Evolutionary conservation across 2,797 vertebrate genomes (phyloP).

Genomic region (Holocentrus rufus): DNA sequence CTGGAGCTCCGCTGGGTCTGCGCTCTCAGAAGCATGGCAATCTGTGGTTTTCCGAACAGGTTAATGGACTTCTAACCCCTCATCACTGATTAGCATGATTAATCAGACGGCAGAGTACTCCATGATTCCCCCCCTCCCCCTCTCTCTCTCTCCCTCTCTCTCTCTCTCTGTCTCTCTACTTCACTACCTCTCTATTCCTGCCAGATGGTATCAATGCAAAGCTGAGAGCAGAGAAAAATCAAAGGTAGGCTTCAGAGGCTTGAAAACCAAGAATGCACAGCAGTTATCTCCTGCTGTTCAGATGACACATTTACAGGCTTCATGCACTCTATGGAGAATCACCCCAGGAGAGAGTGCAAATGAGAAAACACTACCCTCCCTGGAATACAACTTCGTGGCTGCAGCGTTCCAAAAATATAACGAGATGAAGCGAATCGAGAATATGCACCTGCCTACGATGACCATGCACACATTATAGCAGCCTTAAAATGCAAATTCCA

Average conservation of each 20-base stretch:
- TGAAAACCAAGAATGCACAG: slow-evolving; percentile 65
- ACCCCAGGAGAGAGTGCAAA: slow-evolving; percentile 48
- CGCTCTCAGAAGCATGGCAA: slow-evolving; percentile 46
- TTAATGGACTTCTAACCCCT: slow-evolving; percentile 81
- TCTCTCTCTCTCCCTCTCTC: slow-evolving; percentile 4
- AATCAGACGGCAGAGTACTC: slow-evolving; percentile 70
- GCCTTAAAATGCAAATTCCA: slow-evolving; percentile 1
- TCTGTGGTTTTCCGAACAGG: slow-evolving; percentile 65
- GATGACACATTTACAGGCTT: slow-evolving; percentile 63
- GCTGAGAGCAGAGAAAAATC: slow-evolving; percentile 68
- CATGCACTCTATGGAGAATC: slow-evolving; percentile 40
- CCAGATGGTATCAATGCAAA: slow-evolving; percentile 79
- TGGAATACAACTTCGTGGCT: slow-evolving; percentile 27
- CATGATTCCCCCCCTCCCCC: slow-evolving; percentile 37
- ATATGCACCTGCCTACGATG: neutral
- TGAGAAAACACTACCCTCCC: slow-evolving; percentile 26
- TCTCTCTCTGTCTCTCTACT: slow-evolving; percentile 23
- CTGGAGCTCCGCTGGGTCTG: slow-evolving; percentile 34
- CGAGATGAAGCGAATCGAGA: neutral
- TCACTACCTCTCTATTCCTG: slow-evolving; percentile 62
- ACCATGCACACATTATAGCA: neutral
- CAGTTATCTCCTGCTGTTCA: slow-evolving; percentile 74
- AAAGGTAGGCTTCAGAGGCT: slow-evolving; percentile 74
- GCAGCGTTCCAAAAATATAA: neutral
- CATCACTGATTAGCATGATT: slow-evolving; percentile 78